A percentile compares a stretch with the other conserved stretches of the same genome.
phyloP scores from a whole-genome alignment of 2,888 invertebrate genomes.

The Drosophila yooni region DNA sequence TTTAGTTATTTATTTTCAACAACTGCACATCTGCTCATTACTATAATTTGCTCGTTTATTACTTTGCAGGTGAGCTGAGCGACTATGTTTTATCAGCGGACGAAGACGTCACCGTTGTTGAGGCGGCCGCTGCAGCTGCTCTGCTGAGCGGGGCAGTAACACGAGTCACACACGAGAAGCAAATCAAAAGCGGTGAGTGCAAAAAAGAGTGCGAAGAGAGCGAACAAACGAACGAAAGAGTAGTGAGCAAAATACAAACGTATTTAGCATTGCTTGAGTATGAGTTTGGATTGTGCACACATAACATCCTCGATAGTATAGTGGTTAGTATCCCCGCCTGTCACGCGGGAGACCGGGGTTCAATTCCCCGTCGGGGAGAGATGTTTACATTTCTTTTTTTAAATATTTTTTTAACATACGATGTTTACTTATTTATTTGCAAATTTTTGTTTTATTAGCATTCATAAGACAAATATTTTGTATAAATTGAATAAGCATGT shows the following conservation, averaged over 20 bases:
- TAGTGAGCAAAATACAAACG: not conserved
- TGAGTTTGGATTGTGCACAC: not conserved
- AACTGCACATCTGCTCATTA: constrained; percentile 20
- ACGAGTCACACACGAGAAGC: constrained; percentile 37
- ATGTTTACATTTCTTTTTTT: constrained; percentile 27
- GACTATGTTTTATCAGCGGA: constrained; percentile 33
- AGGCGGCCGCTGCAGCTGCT: constrained; percentile 28
- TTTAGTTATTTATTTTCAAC: not conserved
- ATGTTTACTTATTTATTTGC: constrained; percentile 10
- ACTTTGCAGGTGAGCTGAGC: constrained; percentile 56
- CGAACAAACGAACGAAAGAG: not conserved
- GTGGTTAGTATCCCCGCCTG: constrained; percentile 74
- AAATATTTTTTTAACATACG: not conserved
- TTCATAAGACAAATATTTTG: not conserved
- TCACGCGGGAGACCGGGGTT: constrained; percentile 76
- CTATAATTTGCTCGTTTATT: constrained; percentile 17
- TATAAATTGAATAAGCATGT: not conserved
- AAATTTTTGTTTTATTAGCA: not conserved
- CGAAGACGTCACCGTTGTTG: constrained; percentile 22
- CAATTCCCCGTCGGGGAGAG: constrained; percentile 74
- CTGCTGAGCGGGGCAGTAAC: constrained; percentile 34
- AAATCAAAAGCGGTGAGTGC: constrained; percentile 47
- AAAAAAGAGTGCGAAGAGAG: not conserved
- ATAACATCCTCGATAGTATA: constrained; percentile 72
- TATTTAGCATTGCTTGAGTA: not conserved